Conservation (phyloP, 2,113 vertebrate genomes). For the Cynopterus brachyotis region DNA sequence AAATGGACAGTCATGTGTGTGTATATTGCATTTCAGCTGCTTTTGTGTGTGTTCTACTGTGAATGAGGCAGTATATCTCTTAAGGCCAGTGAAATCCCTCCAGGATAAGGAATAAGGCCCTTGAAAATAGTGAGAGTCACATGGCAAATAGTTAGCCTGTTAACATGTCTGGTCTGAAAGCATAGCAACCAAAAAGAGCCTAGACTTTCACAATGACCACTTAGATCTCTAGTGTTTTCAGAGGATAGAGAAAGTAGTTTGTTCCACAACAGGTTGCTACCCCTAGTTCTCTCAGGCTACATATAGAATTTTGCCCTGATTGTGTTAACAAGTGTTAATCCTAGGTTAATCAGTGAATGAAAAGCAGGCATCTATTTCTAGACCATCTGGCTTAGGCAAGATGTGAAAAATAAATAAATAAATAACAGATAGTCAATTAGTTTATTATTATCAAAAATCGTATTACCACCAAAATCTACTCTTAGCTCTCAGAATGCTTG, state of each 20-base stretch:
- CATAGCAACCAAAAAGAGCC: neutral
- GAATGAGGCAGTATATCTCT: neutral
- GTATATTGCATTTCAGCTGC: neutral
- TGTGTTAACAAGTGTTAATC: neutral
- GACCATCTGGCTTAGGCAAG: neutral
- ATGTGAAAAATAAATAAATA: neutral
- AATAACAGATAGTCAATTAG: neutral
- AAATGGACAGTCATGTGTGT: neutral
- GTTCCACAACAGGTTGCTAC: neutral
- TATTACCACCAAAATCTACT: neutral
- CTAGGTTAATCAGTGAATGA: slow-evolving; percentile 6
- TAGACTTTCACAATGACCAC: neutral
- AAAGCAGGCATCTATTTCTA: slow-evolving; percentile 26
- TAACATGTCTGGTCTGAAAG: neutral
- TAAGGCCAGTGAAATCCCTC: neutral
- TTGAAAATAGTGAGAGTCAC: neutral
- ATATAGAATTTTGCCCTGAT: neutral
- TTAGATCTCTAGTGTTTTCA: neutral
- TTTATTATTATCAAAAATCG: neutral
- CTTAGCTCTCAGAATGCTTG: neutral
- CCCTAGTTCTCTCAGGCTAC: neutral
- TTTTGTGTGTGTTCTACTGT: neutral
- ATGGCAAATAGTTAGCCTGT: neutral
- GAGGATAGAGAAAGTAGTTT: neutral
- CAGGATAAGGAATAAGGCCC: neutral